Conservation (phyloP, 1,140 invertebrate genomes). For the Macrocentrus cingulum region DNA sequence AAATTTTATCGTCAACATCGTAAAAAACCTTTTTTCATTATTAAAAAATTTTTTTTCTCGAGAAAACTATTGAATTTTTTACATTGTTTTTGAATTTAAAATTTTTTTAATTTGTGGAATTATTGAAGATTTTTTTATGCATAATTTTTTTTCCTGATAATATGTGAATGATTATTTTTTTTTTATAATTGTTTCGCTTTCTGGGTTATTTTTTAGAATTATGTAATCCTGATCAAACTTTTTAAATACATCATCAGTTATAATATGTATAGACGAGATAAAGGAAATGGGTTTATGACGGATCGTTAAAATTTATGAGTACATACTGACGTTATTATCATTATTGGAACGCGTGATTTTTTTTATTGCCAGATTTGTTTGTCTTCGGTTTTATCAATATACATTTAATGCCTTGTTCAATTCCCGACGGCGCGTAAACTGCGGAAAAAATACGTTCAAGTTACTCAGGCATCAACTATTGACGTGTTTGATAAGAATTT, state of each 20-base stretch:
- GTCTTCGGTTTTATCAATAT: not conserved
- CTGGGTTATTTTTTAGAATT: conserved; percentile 1
- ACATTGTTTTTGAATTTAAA: no score
- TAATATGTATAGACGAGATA: conserved; percentile 17
- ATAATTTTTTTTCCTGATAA: not conserved
- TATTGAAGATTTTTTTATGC: not conserved
- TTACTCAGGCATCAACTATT: no score
- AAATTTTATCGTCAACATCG: not conserved
- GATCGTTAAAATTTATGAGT: conserved; percentile 21
- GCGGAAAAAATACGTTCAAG: not conserved
- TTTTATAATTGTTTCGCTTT: not conserved
- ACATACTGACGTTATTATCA: conserved; percentile 5
- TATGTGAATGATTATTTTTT: not conserved
- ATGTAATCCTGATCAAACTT: conserved; percentile 13
- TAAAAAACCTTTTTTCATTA: not conserved
- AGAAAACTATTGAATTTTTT: no score
- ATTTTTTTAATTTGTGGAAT: not conserved
- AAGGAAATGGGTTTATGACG: conserved; percentile 21
- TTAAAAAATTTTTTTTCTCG: not conserved
- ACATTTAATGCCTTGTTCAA: not conserved
- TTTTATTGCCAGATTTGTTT: conserved; percentile 11
- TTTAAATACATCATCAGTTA: conserved; percentile 7
- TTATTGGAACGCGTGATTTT: conserved; percentile 13
- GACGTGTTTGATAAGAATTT: no score
- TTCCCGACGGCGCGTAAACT: not conserved